A percentile compares a stretch with the other conserved stretches of the same genome.
These are phyloP conservation scores for Julus scandinavius DNA, from an alignment of 2,888 invertebrate genomes.

Conservation along the genomic window DNA sequence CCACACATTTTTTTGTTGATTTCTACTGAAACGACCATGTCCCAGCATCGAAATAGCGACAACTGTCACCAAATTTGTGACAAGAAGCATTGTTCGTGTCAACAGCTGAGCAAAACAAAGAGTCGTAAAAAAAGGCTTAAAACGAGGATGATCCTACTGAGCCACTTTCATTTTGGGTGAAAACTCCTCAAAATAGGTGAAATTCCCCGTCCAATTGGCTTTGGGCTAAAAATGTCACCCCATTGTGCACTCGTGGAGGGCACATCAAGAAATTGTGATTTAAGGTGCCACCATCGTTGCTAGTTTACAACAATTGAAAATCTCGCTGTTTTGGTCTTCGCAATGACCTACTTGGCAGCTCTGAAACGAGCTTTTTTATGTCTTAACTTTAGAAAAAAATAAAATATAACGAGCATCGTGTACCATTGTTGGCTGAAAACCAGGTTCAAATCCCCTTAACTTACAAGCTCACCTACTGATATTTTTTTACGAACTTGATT, in stretches of 20 bases:
- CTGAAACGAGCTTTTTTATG: constrained; percentile 15
- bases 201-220: background rate
- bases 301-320: constrained; percentile 15
- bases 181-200: background rate
- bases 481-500: background rate
- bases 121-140: background rate
- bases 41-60: constrained; percentile 13
- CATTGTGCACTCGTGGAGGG: background rate
- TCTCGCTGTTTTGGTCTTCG: constrained; percentile 19
- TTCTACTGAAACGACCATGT: background rate
- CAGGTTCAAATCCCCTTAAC: constrained; percentile 9
- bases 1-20: no score
- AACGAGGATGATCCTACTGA: background rate
- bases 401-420: constrained; percentile 11
- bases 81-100: background rate
- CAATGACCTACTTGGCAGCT: constrained; percentile 42
- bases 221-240: constrained; percentile 1
- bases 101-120: constrained; percentile 2
- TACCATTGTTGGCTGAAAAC: constrained; percentile 8
- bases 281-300: constrained; percentile 9
- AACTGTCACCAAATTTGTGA: background rate
- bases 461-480: background rate
- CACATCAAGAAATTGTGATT: background rate
- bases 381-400: background rate
- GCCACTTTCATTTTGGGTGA: background rate